A percentile compares a stretch with the other conserved stretches of the same genome.
phyloP scores from a whole-genome alignment of 2,113 vertebrate species.

The Erythrocebus patas region DNA sequence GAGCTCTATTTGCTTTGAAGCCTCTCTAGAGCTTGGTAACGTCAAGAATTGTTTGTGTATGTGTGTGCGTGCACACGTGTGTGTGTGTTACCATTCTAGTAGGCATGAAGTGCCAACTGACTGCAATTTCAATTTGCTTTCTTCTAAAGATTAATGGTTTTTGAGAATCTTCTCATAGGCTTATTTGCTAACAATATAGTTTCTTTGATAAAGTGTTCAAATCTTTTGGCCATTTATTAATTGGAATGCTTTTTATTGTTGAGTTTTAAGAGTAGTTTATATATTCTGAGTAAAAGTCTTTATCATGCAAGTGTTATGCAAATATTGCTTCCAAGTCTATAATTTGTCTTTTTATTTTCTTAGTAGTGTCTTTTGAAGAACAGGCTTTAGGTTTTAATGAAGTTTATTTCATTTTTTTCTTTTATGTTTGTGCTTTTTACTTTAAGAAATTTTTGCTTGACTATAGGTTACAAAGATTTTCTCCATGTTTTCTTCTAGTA shows the following conservation, averaged over 20 bases:
- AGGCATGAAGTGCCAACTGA: no score
- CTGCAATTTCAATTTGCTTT: no score
- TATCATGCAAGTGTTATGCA: not conserved
- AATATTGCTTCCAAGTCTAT: not conserved
- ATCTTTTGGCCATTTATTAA: no score
- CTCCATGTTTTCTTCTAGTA: no score
- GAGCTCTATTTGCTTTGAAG: not conserved
- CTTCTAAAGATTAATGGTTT: not conserved
- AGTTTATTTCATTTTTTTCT: not conserved
- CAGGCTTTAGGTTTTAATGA: not conserved
- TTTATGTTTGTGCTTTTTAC: not conserved
- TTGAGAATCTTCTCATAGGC: not conserved
- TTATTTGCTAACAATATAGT: not conserved
- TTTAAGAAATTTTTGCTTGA: not conserved
- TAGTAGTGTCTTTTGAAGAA: no score
- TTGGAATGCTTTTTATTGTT: no score
- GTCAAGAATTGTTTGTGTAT: not conserved
- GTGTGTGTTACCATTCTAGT: no score
- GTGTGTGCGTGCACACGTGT: no score
- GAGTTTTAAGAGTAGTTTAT: no score
- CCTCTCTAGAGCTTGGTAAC: not conserved
- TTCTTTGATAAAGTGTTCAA: not conserved
- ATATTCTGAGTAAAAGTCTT: no score
- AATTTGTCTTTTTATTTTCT: not conserved
- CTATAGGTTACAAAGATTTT: not conserved